Evolutionary conservation across 2,888 invertebrate genomes (phyloP), one percentile per base, ranked within the genome.

Genomic region (Alentia gelatinosa): DNA sequence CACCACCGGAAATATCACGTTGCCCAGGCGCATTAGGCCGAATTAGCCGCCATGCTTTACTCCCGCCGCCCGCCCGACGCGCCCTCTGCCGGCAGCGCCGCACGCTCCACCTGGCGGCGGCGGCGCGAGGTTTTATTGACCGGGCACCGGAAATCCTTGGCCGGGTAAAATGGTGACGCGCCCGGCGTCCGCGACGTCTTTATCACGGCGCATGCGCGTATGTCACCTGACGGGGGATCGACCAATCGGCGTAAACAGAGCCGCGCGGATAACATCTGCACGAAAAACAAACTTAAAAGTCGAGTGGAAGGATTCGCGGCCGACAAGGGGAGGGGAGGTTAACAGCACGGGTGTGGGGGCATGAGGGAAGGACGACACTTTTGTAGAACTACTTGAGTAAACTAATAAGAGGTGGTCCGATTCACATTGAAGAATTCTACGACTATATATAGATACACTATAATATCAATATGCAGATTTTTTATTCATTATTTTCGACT

Each of bases 1-100:
- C n/a, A 23, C 83, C 83, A 35, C 68, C 68, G 83, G 83, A 83
- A 83, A 83, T 83, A 35, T 37, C 83, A 83, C 83, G 83, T 35
- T 37, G 83, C 37, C 37, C 30, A n/a, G n/a, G 23, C 26, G 83
- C 39, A 83, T 83, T 83, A 39, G n/a, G n/a, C 40, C 39, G 83
- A n/a, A 35, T 83, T 83, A 83, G 23, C 37, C 23, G 39, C 4
- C 83, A 35, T 83, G 83, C 83, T 83, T 83, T 83, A 42, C 50
- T 42, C 79, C 79, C 35, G 26, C 26, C 86, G 86, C 12, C 56
- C 86, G 40, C 86, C 26, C 9, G 19, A 33, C 26, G 30, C 30
- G 47, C 26, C 26, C 30, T 42, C 86, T 47, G 86, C 5, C 50
- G 33, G 50, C 35, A 5, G 26, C 37, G 15, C 83, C 39, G 83